A percentile compares a stretch with the other conserved stretches of the same genome.
Conservation (phyloP, 2,113 vertebrate genomes). For the Catharus fuscescens region DNA sequence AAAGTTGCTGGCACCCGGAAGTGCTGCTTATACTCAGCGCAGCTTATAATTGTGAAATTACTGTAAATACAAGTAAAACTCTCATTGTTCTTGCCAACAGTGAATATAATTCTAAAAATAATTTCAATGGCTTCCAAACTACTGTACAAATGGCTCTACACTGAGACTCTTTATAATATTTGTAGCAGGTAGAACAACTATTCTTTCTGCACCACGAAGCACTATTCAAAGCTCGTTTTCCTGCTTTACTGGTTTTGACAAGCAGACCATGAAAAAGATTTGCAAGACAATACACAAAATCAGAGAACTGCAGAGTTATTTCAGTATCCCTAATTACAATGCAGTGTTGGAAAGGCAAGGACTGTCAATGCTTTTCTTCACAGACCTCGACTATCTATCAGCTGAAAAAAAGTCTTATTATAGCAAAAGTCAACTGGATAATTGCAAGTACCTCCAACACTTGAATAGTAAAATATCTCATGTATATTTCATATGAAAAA, state of each 20-base stretch:
- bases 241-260: constrained; percentile 17
- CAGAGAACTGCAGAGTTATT: constrained; percentile 10
- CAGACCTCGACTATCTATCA: background rate
- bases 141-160: background rate
- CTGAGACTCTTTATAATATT: background rate
- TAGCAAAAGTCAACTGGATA: background rate
- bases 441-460: constrained; percentile 9
- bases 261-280: background rate
- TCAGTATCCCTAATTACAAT: constrained; percentile 5
- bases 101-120: background rate
- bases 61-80: background rate
- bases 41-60: no score
- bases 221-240: constrained; percentile 1
- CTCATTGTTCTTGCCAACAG: background rate
- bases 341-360: background rate
- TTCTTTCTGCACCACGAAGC: background rate
- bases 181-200: background rate
- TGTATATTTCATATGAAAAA: constrained; percentile 9
- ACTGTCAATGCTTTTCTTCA: background rate
- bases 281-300: constrained; percentile 46
- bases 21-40: no score
- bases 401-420: background rate
- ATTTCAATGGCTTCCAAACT: background rate
- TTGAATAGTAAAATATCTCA: background rate
- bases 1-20: no score